Conservation (phyloP, 2,888 invertebrate genomes). For the Spodoptera exigua region DNA sequence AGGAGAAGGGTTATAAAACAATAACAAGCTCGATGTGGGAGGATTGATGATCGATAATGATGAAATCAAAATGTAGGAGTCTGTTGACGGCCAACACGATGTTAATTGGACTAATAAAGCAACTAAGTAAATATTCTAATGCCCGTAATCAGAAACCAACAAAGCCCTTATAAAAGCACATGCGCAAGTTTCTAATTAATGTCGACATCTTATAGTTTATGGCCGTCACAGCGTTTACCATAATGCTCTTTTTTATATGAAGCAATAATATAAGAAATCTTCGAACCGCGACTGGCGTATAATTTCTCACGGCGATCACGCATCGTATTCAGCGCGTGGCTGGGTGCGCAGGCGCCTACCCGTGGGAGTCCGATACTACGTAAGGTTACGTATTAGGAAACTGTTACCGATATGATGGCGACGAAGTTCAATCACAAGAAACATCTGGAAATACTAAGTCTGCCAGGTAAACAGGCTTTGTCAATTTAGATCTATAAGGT, state of each 20-base stretch:
- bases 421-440: constrained; percentile 37
- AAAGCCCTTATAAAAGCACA: neutral
- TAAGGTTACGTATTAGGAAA: constrained; percentile 56
- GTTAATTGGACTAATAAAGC: constrained; percentile 5
- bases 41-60: constrained; percentile 12
- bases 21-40: constrained; percentile 15
- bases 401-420: constrained; percentile 61
- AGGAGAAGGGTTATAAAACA: constrained; percentile 1
- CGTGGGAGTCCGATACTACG: constrained; percentile 71
- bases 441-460: constrained; percentile 23
- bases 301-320: constrained; percentile 86
- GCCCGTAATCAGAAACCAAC: neutral
- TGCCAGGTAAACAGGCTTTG: neutral
- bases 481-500: neutral
- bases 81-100: neutral
- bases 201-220: constrained; percentile 1
- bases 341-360: constrained; percentile 68
- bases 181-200: constrained; percentile 2
- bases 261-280: constrained; percentile 65
- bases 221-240: constrained; percentile 23
- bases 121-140: neutral
- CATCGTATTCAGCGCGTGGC: constrained; percentile 67
- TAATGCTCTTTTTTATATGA: constrained; percentile 28
- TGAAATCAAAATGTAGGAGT: constrained; percentile 20
- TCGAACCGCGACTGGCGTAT: constrained; percentile 78